Evolutionary conservation across 2,797 vertebrate genomes (phyloP).

Genomic region (Parauchenoglanis ngamensis): DNA sequence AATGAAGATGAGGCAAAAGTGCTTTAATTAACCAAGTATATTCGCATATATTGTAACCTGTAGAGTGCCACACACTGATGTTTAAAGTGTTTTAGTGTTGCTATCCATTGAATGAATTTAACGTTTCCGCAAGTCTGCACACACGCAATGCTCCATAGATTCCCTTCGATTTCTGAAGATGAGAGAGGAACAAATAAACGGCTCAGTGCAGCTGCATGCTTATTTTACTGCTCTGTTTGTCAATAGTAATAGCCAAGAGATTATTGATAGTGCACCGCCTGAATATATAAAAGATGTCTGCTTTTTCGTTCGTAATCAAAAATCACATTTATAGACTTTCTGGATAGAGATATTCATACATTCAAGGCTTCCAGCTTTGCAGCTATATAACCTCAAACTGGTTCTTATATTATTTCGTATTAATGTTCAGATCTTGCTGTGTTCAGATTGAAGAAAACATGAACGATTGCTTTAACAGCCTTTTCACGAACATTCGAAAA

Average conservation of each 20-base stretch:
- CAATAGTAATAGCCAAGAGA: constrained; percentile 45
- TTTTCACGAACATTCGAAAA: neutral
- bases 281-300: constrained; percentile 20
- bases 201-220: constrained; percentile 19
- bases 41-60: neutral
- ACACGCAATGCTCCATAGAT: constrained; percentile 12
- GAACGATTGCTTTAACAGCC: neutral
- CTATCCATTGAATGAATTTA: neutral
- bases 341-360: constrained; percentile 22
- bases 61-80: neutral
- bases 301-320: constrained; percentile 6
- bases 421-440: neutral
- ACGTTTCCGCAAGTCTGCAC: constrained; percentile 8
- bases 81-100: neutral
- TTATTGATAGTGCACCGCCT: constrained; percentile 27
- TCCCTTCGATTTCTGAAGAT: constrained; percentile 25
- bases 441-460: constrained; percentile 4
- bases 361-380: constrained; percentile 2
- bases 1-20: neutral
- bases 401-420: neutral
- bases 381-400: neutral
- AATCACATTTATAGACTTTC: constrained; percentile 18
- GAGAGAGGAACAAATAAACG: constrained; percentile 36
- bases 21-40: neutral
- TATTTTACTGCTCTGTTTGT: constrained; percentile 35